Percentiles rank a stretch among this genome's conserved stretches.
Evolutionary conservation across 30 jellyfish, hydroid and myxozoan genomes (phyloP).

Genomic region (Sanderia malayensis): DNA sequence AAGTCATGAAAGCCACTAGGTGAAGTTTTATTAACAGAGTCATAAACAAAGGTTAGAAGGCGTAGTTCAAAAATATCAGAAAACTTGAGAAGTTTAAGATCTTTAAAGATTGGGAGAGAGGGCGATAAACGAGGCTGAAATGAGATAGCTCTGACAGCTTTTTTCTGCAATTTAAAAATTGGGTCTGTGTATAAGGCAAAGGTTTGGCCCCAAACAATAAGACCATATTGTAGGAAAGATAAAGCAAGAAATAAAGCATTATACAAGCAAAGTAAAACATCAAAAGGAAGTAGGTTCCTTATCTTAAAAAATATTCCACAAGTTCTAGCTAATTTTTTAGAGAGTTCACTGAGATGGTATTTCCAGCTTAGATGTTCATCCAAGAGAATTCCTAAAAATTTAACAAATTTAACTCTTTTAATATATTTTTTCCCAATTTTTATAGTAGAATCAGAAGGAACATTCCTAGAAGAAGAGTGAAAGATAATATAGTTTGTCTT

Average conservation of each 20-base stretch:
- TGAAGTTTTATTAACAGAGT: slow-evolving; percentile 35
- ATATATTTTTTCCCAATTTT: slow-evolving; percentile 12
- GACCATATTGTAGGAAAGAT: slow-evolving; percentile 40
- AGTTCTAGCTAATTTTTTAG: too few relatives aligned
- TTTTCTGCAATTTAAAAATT: slow-evolving; percentile 14
- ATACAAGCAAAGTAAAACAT: slow-evolving; percentile 35
- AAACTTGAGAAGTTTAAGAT: slow-evolving; percentile 34
- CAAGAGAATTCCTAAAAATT: too few relatives aligned
- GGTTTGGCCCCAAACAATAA: slow-evolving; percentile 19
- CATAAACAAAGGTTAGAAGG: slow-evolving; percentile 11
- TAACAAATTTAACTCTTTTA: slow-evolving; percentile 17
- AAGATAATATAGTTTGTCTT: slow-evolving; percentile 23
- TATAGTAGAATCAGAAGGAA: slow-evolving; percentile 21
- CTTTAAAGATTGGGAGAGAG: slow-evolving; percentile 16
- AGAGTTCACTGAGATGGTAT: slow-evolving; percentile 4
- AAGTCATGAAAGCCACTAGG: slow-evolving; percentile 38
- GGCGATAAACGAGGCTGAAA: slow-evolving; percentile 37
- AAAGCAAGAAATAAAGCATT: slow-evolving; percentile 26
- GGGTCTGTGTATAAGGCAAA: slow-evolving; percentile 25
- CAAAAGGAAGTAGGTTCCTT: slow-evolving; percentile 10
- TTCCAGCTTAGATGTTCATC: slow-evolving; percentile 38
- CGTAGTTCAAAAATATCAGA: slow-evolving; percentile 31
- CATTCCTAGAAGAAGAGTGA: slow-evolving; percentile 20
- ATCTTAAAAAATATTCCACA: slow-evolving; percentile 38
- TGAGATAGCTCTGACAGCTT: slow-evolving; percentile 32